Percentiles rank a stretch among this genome's conserved stretches.
Conservation (phyloP, 2,888 invertebrate genomes). For the Cantharis rufa region DNA sequence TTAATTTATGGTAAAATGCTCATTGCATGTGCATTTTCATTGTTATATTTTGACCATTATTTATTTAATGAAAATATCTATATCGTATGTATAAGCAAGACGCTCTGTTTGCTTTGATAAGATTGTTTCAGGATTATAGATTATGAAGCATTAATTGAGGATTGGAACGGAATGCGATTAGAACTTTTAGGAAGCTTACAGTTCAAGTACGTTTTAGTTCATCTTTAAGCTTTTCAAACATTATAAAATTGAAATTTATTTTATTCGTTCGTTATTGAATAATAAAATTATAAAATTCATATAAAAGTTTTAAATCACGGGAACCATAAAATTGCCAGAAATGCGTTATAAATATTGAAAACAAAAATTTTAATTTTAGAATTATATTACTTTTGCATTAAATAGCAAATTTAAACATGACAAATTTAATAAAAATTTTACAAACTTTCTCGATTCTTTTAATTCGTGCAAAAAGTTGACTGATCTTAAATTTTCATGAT, state of each 20-base stretch:
- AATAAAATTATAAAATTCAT: background rate
- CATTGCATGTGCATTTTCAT: slow-evolving; percentile 24
- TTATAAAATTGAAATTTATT: background rate
- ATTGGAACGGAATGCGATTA: slow-evolving; percentile 1
- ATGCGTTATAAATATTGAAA: background rate
- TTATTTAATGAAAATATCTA: background rate
- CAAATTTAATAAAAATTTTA: background rate
- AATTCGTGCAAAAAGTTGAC: background rate
- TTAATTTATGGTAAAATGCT: slow-evolving; percentile 47
- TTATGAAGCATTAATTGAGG: slow-evolving; percentile 16
- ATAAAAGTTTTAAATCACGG: background rate
- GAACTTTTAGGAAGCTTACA: slow-evolving; percentile 2
- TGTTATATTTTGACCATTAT: slow-evolving; percentile 15
- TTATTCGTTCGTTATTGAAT: background rate
- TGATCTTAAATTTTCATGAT: slow-evolving; percentile 9
- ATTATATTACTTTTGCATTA: background rate
- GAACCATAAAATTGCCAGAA: background rate
- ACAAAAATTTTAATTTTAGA: background rate
- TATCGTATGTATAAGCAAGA: slow-evolving; percentile 29
- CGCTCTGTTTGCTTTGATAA: slow-evolving; percentile 37
- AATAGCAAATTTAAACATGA: background rate
- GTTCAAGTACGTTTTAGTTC: background rate
- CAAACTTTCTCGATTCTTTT: background rate
- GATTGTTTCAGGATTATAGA: slow-evolving; percentile 34
- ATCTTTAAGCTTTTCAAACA: background rate